Base-by-base conservation (phyloP, 2,113 vertebrate species). In the Sander vitreus region DNA sequence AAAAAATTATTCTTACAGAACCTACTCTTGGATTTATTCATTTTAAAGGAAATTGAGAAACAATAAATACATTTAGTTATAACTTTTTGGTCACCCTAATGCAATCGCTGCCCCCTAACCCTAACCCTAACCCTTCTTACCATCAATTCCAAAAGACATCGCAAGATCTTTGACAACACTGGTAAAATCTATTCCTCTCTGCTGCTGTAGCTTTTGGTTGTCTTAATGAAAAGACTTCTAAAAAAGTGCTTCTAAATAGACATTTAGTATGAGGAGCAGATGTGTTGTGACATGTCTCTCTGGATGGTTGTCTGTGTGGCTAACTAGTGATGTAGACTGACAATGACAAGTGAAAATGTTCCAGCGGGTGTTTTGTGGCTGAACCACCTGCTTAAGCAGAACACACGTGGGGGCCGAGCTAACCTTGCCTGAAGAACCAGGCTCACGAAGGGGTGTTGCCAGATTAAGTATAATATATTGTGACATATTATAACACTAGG, bases 281-380 rank as follows among this genome's bases (percentile, higher is more conserved):
- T 89, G 64, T 88, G 86, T 88, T 79, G 33, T 85, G 87, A 89
- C 86, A 69, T 87, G 73, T 36, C 86, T 92, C 78, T 86, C 74
- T 80, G 89, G 81, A 83, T 79, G 60, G 75, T 78, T 89, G 73
- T 88, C 85, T 88, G 68, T 89, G 83, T 90, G 85, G 77, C 68
- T 78, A 80, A 76, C 78, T 79, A 70, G 59, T 91, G 88, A 94
- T 88, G 73, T 19, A 91, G 66, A 86, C 71, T 78, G 81, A 87
- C 89, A 90, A 80, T 91, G 91, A 92, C 87, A 92, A 92, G 83
- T 78, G 75, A 88, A 91, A 90, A 90, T 51, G 63, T 89, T 87
- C 90, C 84, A 90, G 81, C 72, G 88, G 90, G 75, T 89, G 83
- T 88, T 92, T 85, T 76, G 88, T 87, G 60, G 68, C 45, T 80